Conservation (phyloP, 2,797 vertebrate genomes). For the Anguilla pacifica region DNA sequence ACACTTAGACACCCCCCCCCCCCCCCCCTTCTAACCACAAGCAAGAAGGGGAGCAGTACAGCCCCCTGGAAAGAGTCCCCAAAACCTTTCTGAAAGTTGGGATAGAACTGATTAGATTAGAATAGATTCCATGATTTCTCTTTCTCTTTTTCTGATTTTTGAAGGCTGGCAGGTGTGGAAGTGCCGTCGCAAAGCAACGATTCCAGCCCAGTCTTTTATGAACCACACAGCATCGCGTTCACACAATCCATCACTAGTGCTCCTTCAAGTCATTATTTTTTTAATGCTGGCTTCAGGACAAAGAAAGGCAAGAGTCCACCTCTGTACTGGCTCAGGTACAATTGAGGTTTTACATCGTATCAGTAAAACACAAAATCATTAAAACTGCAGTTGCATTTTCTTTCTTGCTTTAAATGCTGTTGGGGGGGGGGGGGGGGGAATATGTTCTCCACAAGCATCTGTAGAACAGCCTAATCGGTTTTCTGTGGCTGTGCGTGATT, state of each 20-base stretch:
- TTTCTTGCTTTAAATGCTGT: neutral
- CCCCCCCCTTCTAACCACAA: too few relatives aligned
- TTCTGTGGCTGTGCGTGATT: slow-evolving; percentile 43
- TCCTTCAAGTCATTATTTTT: neutral
- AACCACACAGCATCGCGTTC: too few relatives aligned
- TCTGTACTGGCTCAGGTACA: neutral
- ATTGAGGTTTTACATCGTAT: neutral
- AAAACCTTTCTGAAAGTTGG: neutral
- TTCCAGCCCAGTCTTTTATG: neutral
- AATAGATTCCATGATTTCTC: neutral
- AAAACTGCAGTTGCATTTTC: neutral
- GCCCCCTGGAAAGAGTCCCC: neutral
- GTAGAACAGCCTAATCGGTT: neutral
- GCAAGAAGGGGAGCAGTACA: neutral
- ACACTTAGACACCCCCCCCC: neutral
- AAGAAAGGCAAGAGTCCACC: slow-evolving; percentile 42
- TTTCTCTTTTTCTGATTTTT: slow-evolving; percentile 58
- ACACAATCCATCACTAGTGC: neutral
- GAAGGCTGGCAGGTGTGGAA: slow-evolving; percentile 65
- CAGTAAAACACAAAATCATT: neutral
- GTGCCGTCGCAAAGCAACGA: slow-evolving; percentile 1
- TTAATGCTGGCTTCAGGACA: neutral
- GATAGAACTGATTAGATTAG: neutral
- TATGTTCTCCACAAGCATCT: neutral
- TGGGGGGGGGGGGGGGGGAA: neutral